A percentile compares a stretch with the other conserved stretches of the same genome.
phyloP scores from a whole-genome alignment of 2,113 vertebrate genomes.

The Hypanus sabinus region DNA sequence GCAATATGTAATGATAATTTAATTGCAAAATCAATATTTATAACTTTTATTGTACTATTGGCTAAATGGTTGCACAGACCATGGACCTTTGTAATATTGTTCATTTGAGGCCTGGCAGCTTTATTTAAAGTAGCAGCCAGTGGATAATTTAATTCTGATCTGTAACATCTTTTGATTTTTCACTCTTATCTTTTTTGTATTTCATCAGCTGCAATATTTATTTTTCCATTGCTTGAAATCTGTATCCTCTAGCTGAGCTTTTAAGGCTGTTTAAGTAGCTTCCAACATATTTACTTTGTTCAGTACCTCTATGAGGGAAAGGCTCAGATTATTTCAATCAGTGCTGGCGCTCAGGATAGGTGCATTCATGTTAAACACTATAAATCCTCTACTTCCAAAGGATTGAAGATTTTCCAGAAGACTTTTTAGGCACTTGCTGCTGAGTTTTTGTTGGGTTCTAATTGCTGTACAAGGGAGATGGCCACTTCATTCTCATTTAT shows the following conservation, averaged over 20 bases:
- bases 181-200: background rate
- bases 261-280: background rate
- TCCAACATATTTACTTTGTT: background rate
- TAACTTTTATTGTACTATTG: conserved; percentile 7
- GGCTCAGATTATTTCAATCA: background rate
- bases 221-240: background rate
- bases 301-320: background rate
- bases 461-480: background rate
- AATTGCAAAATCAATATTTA: conserved; percentile 24
- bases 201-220: background rate
- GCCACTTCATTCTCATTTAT: background rate
- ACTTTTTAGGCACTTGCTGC: background rate
- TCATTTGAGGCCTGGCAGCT: background rate
- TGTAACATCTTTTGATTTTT: background rate
- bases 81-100: background rate
- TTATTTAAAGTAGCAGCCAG: conserved; percentile 5
- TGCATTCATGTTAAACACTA: background rate
- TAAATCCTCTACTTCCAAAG: background rate
- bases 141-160: background rate
- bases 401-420: background rate
- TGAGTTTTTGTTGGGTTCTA: background rate
- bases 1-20: background rate
- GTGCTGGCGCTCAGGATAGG: background rate
- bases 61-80: background rate
- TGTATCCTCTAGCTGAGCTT: conserved; percentile 7